Evolutionary conservation across 2,113 vertebrate genomes (phyloP).

Genomic region (Corythoichthys intestinalis): DNA sequence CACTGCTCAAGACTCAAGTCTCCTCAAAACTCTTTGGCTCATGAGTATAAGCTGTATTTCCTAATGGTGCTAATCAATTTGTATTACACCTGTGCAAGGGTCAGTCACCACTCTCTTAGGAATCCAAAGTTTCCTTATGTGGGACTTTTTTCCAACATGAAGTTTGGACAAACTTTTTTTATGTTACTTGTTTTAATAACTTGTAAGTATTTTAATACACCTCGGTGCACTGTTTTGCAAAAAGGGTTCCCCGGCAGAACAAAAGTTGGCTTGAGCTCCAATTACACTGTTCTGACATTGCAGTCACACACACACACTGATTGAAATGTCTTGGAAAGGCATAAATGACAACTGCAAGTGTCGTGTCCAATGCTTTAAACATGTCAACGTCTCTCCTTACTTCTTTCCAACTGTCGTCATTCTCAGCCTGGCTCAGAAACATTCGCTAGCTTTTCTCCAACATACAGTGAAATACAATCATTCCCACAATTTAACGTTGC

Average conservation of each 20-base stretch:
- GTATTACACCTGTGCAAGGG: too few relatives aligned
- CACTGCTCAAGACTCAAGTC: too few relatives aligned
- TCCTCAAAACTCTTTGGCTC: background rate
- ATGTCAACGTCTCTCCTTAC: constrained; percentile 35
- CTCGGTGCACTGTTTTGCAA: background rate
- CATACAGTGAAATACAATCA: constrained; percentile 48
- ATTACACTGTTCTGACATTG: background rate
- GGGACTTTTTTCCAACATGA: too few relatives aligned
- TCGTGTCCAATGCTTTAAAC: constrained; percentile 62
- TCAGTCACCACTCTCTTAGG: too few relatives aligned
- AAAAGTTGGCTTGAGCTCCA: background rate
- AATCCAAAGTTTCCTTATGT: too few relatives aligned
- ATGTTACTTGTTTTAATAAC: too few relatives aligned
- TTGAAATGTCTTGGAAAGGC: constrained; percentile 3
- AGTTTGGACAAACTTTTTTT: too few relatives aligned
- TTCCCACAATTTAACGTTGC: constrained; percentile 21
- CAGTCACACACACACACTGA: background rate
- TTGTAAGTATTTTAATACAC: background rate
- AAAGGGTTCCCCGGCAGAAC: background rate
- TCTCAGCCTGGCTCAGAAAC: constrained; percentile 30
- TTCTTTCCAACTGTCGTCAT: constrained; percentile 59
- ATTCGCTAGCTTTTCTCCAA: constrained; percentile 32
- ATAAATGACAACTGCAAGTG: constrained; percentile 47
- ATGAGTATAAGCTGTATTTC: too few relatives aligned
- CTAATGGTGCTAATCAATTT: too few relatives aligned